Evolutionary conservation across 30 jellyfish, hydroid and myxozoan genomes (phyloP).

Genomic region (Aurelia sp.): DNA sequence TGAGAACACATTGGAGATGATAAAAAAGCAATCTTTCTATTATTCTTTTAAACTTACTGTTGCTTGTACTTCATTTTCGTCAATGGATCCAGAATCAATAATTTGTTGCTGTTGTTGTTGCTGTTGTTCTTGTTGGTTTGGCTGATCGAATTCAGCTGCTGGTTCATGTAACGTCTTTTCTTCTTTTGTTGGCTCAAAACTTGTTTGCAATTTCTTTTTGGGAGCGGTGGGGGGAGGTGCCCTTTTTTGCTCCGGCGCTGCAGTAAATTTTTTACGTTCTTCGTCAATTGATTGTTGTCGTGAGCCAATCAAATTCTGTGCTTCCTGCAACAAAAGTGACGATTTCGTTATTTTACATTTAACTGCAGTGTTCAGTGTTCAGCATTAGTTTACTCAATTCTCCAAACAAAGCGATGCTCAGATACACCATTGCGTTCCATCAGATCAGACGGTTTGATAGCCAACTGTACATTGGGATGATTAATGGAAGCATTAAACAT

Average conservation of each 20-base stretch:
- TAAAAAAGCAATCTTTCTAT: no score
- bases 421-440: no score
- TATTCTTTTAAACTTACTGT: no score
- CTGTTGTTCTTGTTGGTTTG: no score
- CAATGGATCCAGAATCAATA: background rate
- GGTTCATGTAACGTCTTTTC: background rate
- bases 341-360: background rate
- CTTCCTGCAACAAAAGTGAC: constrained; percentile 49
- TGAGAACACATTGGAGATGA: no score
- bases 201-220: constrained; percentile 19
- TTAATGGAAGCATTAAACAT: no score
- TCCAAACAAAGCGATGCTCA: no score
- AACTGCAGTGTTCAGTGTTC: background rate
- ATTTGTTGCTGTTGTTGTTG: no score
- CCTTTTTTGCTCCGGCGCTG: constrained; percentile 29
- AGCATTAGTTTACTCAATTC: no score
- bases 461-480: no score
- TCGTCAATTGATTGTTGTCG: constrained; percentile 48
- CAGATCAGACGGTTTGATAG: no score
- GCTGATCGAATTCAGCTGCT: background rate
- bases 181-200: background rate
- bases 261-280: constrained; percentile 31
- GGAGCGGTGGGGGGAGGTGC: constrained; percentile 59
- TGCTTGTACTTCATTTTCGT: background rate
- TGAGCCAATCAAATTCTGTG: constrained; percentile 28